phyloP scores from a whole-genome alignment of 2,797 vertebrate species.

The Lutjanus campechanus region DNA sequence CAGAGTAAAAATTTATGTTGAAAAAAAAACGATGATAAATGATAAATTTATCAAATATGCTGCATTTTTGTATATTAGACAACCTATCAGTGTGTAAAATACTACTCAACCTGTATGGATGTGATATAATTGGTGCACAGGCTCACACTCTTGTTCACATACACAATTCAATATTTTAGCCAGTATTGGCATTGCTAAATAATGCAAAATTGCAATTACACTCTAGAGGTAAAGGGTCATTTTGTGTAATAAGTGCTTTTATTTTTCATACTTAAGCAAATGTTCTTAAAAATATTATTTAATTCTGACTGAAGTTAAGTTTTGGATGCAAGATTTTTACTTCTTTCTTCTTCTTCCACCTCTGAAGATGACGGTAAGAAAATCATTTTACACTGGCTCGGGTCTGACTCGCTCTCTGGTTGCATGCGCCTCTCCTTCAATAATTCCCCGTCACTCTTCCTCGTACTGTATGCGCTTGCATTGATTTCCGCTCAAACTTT shows the following conservation, averaged over 20 bases:
- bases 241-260: not conserved
- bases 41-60: not conserved
- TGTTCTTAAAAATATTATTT: not conserved
- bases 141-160: no score
- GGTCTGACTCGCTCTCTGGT: constrained; percentile 5
- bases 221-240: no score
- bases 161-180: no score
- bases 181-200: no score
- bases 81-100: not conserved
- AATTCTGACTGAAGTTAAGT: not conserved
- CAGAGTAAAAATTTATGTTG: not conserved
- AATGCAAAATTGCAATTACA: no score
- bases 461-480: constrained; percentile 6
- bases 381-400: not conserved
- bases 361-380: not conserved
- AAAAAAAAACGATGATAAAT: no score
- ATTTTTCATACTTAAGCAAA: not conserved
- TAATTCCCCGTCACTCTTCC: constrained; percentile 29
- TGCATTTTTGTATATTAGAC: not conserved
- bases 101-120: no score
- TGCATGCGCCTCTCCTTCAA: not conserved
- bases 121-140: no score
- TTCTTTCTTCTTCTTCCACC: not conserved
- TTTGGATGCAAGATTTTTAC: not conserved
- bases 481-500: constrained; percentile 38